Evolutionary conservation across 2,888 invertebrate genomes (phyloP), one percentile per base, ranked within the genome.

Genomic region (Margaritifera margaritifera): DNA sequence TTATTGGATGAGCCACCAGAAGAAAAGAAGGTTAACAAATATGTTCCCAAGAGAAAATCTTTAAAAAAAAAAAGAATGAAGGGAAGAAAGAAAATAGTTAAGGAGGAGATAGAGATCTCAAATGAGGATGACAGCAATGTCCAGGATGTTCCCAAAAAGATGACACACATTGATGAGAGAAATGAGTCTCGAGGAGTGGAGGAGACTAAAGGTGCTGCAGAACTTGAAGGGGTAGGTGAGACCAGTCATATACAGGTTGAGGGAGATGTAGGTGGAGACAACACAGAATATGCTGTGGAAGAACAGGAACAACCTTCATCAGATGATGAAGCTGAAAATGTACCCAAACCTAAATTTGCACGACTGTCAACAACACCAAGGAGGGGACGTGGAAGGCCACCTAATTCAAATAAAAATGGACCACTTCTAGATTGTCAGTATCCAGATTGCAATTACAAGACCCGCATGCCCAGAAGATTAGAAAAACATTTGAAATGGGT

Each of bases 401-500:
- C 42, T 42, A 42, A 42, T 42, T 42, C 42, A 42, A 42, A 42
- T 15, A 42, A 42, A 42, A 42, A 42, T 42, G 42, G 42, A 15
- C 42, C 42, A 42, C 62, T 71, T 22, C 62, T 74, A 8, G 66
- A 65, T 20, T 83, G 82, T 68, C 50, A 54, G 1, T 72, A 64
- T 59, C 64, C 70, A 42, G 69, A 80, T 50, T 84, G 84, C 71
- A 74, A 77, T 6, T 84, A 80, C 63, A 71, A 69, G 56, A 75
- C 83, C 11, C 67, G 66, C 22, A 74, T 64, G 19, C 50, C 65
- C 58, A 56, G 66, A 22, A 59, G 77, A 59, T 71, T 83, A 62
- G 78, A 75, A n/a, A 78, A 77, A 31, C 85, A 84, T 69, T 66
- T 80, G 11, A 74, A 78, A 69, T 72, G 71, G 42, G 78, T 75